Conservation (phyloP, 2,797 vertebrate genomes). For the Schizopygopsis pylzovi region DNA sequence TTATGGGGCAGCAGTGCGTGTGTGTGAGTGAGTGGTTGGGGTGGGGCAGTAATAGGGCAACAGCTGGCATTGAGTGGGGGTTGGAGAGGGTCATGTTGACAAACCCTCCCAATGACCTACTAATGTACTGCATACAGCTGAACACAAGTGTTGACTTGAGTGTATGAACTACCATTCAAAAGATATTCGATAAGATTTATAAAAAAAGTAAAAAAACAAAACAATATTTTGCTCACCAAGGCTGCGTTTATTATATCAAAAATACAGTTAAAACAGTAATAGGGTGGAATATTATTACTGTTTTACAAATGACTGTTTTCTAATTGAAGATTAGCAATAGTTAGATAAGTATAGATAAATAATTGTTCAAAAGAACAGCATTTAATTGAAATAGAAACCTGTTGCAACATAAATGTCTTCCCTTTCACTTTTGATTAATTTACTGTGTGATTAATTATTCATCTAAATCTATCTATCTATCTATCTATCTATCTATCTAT, state of each 20-base stretch:
- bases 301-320: background rate
- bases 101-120: conserved; percentile 39
- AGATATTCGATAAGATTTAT: background rate
- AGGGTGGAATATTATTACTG: background rate
- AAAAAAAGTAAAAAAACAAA: background rate
- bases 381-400: background rate
- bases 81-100: conserved; percentile 38
- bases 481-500: background rate
- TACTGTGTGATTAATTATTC: background rate
- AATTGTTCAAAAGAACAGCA: background rate
- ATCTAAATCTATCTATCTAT: too few relatives aligned
- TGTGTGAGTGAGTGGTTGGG: conserved; percentile 57
- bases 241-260: background rate
- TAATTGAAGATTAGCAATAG: too few relatives aligned
- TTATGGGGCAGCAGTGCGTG: conserved; percentile 6
- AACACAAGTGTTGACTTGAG: conserved; percentile 18
- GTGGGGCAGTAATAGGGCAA: conserved; percentile 45
- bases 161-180: background rate
- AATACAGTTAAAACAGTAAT: background rate
- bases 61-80: conserved; percentile 48
- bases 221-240: background rate
- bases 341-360: background rate
- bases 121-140: conserved; percentile 15
- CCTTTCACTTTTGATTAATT: background rate
- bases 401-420: background rate